A percentile compares a stretch with the other conserved stretches of the same genome.
phyloP scores from a whole-genome alignment of 2,113 vertebrate genomes.

The Prunella himalayana region DNA sequence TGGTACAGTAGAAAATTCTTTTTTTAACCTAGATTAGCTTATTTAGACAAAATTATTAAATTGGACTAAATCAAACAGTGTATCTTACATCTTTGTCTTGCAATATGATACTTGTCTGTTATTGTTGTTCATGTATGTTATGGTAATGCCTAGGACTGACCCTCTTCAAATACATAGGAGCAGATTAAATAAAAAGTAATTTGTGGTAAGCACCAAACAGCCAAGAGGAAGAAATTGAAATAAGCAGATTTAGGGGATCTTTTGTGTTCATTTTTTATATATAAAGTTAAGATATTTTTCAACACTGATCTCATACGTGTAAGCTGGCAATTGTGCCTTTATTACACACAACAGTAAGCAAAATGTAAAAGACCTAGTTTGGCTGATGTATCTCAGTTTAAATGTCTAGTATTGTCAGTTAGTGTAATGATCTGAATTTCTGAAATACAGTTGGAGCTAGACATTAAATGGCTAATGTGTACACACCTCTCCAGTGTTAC shows the following conservation, averaged over 20 bases:
- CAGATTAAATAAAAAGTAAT: not conserved
- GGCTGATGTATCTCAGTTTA: not conserved
- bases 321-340: not conserved
- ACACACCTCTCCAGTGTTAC: not conserved
- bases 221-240: not conserved
- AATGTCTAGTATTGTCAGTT: not conserved
- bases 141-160: not conserved
- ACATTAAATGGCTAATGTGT: not conserved
- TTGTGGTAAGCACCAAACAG: not conserved
- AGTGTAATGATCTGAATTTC: not conserved
- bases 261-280: not conserved
- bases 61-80: not conserved
- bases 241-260: not conserved
- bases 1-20: slow-evolving; percentile 70
- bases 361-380: not conserved
- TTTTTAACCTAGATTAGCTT: not conserved
- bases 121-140: not conserved
- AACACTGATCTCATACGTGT: rapidly evolving
- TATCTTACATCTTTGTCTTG: not conserved
- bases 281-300: not conserved
- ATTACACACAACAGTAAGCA: not conserved
- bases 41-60: not conserved
- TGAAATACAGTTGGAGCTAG: not conserved
- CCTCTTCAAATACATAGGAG: not conserved
- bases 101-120: not conserved